Conservation (phyloP, 2,888 invertebrate species). For the Lepidocyrtinus sp. region DNA sequence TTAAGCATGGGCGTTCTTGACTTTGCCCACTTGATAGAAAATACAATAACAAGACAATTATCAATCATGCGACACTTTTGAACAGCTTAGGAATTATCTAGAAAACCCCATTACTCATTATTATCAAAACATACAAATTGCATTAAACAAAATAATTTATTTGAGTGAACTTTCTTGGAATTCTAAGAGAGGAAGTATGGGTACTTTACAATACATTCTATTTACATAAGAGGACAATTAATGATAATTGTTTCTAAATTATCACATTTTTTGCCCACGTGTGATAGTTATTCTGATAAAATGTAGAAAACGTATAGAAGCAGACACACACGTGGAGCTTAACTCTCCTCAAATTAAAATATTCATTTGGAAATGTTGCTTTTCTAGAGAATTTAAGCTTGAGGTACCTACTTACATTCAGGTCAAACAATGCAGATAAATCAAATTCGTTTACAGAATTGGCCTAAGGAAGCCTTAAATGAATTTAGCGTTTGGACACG, state of each 20-base stretch:
- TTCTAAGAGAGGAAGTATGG: constrained; percentile 28
- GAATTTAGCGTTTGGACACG: no score
- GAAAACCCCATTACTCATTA: background rate
- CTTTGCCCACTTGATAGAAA: no score
- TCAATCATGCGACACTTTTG: background rate
- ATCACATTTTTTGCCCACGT: constrained; percentile 16
- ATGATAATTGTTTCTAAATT: constrained; percentile 26
- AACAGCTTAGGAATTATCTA: background rate
- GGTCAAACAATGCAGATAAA: background rate
- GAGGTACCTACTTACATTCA: background rate
- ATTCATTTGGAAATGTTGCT: background rate
- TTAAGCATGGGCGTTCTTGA: background rate
- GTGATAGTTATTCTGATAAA: no score
- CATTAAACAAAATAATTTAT: background rate
- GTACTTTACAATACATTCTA: background rate
- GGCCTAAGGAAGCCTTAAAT: no score
- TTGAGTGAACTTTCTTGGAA: no score
- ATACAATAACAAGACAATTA: no score
- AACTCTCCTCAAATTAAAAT: no score
- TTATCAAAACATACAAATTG: background rate
- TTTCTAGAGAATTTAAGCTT: background rate
- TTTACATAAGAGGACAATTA: constrained; percentile 25
- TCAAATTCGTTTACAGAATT: no score
- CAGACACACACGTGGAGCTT: no score
- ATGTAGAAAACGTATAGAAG: no score